A percentile compares a stretch with the other conserved stretches of the same genome.
phyloP scores from a whole-genome alignment of 2,888 invertebrate genomes.

The Eupithecia vulgata region DNA sequence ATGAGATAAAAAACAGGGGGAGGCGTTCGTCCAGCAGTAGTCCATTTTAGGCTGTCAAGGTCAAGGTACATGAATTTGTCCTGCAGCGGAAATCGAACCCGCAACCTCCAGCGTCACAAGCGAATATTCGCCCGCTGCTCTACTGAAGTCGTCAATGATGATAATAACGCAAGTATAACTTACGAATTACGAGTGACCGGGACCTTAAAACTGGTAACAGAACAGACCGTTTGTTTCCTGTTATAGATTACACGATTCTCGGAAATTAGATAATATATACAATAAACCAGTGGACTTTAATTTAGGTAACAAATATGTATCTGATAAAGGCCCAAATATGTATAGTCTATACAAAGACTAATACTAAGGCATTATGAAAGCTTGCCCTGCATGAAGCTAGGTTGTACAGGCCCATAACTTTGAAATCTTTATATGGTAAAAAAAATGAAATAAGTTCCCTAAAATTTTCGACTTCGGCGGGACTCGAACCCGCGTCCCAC shows the following conservation, averaged over 20 bases:
- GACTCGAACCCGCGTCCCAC: no score
- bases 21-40: no score
- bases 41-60: no score
- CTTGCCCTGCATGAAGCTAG: no score
- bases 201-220: slow-evolving; percentile 21
- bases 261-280: slow-evolving; percentile 59
- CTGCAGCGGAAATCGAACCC: background rate
- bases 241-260: slow-evolving; percentile 62
- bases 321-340: background rate
- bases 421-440: no score
- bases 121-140: background rate
- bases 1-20: no score
- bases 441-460: no score
- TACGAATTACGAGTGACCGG: background rate
- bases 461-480: no score
- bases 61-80: background rate
- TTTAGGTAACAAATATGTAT: slow-evolving; percentile 22
- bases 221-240: slow-evolving; percentile 55
- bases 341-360: background rate
- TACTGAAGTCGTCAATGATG: background rate
- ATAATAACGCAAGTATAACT: background rate
- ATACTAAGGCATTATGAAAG: background rate
- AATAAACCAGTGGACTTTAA: slow-evolving; percentile 47
- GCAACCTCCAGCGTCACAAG: background rate
- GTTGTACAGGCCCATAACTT: no score